A percentile compares a stretch with the other conserved stretches of the same genome.
Evolutionary conservation across 2,113 vertebrate species (phyloP).

Genomic region (Mustela lutreola): DNA sequence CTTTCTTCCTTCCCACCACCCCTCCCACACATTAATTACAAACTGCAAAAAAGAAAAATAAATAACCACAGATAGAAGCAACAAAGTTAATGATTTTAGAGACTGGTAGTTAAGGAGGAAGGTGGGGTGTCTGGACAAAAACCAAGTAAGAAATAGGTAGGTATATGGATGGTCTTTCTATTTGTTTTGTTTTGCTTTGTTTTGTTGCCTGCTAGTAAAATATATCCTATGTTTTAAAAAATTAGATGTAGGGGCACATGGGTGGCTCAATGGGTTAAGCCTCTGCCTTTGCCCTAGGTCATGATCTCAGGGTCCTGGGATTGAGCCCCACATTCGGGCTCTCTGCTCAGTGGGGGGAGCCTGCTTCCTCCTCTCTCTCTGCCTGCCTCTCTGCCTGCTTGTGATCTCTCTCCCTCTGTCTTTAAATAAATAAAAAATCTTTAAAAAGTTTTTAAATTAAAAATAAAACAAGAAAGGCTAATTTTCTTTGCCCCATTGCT

Average conservation of each 20-base stretch:
- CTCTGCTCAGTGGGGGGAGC: no score
- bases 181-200: neutral
- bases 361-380: no score
- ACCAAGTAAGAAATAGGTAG: neutral
- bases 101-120: neutral
- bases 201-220: neutral
- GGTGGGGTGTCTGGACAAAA: neutral
- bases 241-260: no score
- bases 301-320: no score
- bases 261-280: no score
- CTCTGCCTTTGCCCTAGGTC: no score
- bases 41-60: neutral
- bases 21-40: neutral
- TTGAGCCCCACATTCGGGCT: no score
- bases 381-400: no score
- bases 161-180: neutral
- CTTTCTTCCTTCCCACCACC: neutral
- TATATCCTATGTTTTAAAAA: neutral
- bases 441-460: no score
- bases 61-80: neutral
- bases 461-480: neutral
- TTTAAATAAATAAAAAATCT: neutral
- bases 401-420: no score
- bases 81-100: neutral
- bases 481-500: neutral